phyloP scores from a whole-genome alignment of 2,888 invertebrate genomes.

The Spisula solida region DNA sequence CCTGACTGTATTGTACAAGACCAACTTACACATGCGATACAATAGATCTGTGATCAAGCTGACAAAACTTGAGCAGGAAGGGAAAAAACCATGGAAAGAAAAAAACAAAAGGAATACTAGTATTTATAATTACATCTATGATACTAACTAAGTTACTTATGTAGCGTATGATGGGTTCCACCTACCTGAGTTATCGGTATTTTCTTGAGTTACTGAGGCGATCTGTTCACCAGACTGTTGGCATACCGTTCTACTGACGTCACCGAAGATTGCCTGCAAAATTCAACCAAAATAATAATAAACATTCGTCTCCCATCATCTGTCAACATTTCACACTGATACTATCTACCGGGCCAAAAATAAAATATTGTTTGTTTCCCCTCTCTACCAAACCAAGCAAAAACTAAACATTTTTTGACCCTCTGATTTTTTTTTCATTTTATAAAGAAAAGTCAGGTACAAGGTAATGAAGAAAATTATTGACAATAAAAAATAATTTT shows the following conservation, averaged over 20 bases:
- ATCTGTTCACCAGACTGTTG: constrained; percentile 41
- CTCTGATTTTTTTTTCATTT: too few species aligned
- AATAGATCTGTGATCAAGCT: too few species aligned
- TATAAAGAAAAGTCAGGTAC: too few species aligned
- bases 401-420: too few species aligned
- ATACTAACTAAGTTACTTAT: too few species aligned
- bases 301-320: constrained; percentile 1
- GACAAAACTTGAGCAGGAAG: neutral
- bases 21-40: too few species aligned
- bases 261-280: constrained; percentile 29
- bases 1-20: too few species aligned
- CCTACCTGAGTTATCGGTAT: neutral
- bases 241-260: constrained; percentile 51
- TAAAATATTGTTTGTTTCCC: too few species aligned
- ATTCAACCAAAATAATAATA: constrained; percentile 29
- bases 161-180: neutral
- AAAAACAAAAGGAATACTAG: neutral
- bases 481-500: too few species aligned
- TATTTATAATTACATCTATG: too few species aligned
- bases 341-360: neutral
- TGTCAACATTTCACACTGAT: constrained; percentile 12
- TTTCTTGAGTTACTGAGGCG: constrained; percentile 38
- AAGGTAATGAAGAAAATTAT: too few species aligned
- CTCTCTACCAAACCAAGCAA: too few species aligned
- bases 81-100: neutral